These are phyloP conservation scores for Malacoctenus gilli DNA, from an alignment of 2,797 vertebrate genomes.

Conservation along the genomic window DNA sequence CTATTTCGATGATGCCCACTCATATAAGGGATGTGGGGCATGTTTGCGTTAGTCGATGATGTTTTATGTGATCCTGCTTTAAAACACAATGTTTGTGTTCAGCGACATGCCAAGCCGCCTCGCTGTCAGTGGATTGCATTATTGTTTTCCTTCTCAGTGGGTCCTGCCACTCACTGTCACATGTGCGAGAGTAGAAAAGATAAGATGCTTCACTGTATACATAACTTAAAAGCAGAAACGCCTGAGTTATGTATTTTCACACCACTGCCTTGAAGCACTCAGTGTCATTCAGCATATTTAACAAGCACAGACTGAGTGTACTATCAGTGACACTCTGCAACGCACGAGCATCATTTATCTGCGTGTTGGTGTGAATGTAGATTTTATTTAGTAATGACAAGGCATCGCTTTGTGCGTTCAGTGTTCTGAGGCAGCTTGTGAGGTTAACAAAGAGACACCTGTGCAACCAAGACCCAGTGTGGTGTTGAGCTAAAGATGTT, in stretches of 20 bases:
- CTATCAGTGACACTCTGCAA: too few relatives aligned
- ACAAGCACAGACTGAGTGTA: slow-evolving; percentile 3
- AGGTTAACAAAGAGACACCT: too few relatives aligned
- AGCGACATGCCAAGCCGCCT: not conserved
- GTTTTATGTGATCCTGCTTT: slow-evolving; percentile 30
- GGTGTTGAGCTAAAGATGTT: too few relatives aligned
- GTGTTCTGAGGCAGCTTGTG: too few relatives aligned
- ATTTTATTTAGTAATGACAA: too few relatives aligned
- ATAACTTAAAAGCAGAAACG: not conserved
- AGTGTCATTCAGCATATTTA: not conserved
- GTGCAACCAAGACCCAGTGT: too few relatives aligned
- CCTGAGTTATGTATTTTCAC: not conserved
- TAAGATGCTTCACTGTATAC: not conserved
- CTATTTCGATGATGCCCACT: too few relatives aligned
- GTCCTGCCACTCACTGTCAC: slow-evolving; percentile 10
- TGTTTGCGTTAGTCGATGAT: slow-evolving; percentile 25
- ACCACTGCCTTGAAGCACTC: not conserved
- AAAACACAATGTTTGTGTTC: slow-evolving; percentile 1
- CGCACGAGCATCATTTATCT: too few relatives aligned
- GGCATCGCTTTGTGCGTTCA: too few relatives aligned
- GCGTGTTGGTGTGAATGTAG: too few relatives aligned
- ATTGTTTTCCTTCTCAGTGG: not conserved
- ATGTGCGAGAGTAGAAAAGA: not conserved
- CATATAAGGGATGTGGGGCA: too few relatives aligned
- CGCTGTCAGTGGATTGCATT: slow-evolving; percentile 11